Base-by-base conservation (phyloP, 2,113 vertebrate species). In the Hippocampus mohnikei region DNA sequence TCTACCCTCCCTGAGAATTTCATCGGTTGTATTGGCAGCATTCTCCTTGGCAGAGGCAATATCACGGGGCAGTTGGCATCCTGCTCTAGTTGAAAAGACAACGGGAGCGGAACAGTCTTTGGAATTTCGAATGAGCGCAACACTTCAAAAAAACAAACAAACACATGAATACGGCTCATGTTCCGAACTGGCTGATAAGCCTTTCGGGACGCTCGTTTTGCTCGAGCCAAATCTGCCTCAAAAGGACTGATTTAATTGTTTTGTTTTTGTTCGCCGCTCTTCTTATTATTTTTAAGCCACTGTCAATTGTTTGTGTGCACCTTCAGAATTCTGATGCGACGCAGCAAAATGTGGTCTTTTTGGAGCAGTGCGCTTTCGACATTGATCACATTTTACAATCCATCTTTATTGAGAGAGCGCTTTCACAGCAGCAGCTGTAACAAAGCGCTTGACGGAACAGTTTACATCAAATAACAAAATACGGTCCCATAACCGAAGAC, bases 201-300 rank as follows among this genome's bases (percentile, higher is more conserved):
- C 73, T 65, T 71, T 62, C 65, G 81, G 67, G 68, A 79, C 88
- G 87, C 84, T 86, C 89, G 87, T 82, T 81, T 87, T 27, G 27
- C 25, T 53, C 21, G 74, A 58, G 64, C 80, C 81, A 78, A 37
- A 85, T 86, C 90, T 85, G 84, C 77, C 81, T 77, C 72, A 48
- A 70, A n/a, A 75, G 83, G 78, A 80, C 66, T 74, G 70, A 70
- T 83, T 80, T 85, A 81, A 86, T 88, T 84, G 79, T 87, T 87
- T 64, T 44, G 40, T 61, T 61, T 61, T 20, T 37, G 1, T 33
- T 33, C 8, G 33, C 16, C 13, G 12, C 21, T 13, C 42, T 40
- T 40, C 40, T 41, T 42, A 41, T 42, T 58, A 58, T 58, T 58
- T 82, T 86, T 76, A 13, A 41, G 61, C 21, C n/a, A 12, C 37